phyloP scores from a whole-genome alignment of 2,113 vertebrate genomes.

The Uria lomvia region DNA sequence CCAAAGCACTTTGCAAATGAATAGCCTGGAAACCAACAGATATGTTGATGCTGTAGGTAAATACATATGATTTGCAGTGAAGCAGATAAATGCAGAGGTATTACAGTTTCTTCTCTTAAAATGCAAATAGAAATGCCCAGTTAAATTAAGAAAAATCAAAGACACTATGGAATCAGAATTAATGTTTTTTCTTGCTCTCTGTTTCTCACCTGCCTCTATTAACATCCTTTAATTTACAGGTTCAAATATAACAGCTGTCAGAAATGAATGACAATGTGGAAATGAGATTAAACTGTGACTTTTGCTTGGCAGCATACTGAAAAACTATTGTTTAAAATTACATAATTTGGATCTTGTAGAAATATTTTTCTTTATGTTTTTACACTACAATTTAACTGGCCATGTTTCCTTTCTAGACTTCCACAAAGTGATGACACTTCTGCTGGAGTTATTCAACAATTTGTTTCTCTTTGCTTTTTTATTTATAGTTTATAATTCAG shows the following conservation, averaged over 20 bases:
- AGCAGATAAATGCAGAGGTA: not conserved
- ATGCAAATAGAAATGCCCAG: not conserved
- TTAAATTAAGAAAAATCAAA: not conserved
- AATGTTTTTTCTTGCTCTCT: not conserved
- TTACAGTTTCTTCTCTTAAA: not conserved
- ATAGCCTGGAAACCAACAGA: not conserved
- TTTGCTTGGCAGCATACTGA: not conserved
- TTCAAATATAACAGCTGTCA: not conserved
- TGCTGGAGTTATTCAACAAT: not conserved
- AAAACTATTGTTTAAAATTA: not conserved
- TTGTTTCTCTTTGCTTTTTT: not conserved
- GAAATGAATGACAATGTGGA: not conserved
- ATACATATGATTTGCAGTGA: not conserved
- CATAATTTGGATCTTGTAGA: not conserved
- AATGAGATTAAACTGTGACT: not conserved
- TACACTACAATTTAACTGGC: not conserved
- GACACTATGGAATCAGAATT: not conserved
- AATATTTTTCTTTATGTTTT: not conserved
- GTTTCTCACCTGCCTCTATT: not conserved
- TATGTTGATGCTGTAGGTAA: not conserved
- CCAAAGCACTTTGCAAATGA: slow-evolving; percentile 4
- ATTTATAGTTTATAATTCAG: not conserved
- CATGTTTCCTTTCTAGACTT: not conserved
- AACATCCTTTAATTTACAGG: not conserved
- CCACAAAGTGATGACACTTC: not conserved